Evolutionary conservation across 2,113 vertebrate species (phyloP), one percentile per base, ranked within the genome.

Genomic region (Nothoprocta perdicaria): DNA sequence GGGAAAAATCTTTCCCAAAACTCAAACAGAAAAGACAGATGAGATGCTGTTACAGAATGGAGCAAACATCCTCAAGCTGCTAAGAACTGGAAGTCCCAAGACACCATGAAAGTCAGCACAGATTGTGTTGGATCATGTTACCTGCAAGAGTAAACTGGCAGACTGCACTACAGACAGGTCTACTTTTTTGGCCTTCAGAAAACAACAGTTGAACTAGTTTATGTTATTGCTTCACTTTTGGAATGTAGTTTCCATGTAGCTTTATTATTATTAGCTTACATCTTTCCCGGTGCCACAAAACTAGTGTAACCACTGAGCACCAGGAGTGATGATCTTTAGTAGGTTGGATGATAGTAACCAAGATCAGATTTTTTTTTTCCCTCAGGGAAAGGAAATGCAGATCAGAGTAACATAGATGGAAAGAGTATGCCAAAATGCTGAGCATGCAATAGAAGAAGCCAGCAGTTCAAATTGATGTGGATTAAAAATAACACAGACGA

Each of bases 401-500:
- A 87, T 74, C 31, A 76, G 85, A 89, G 79, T 83, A 95, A 88
- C 24, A 77, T 41, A 43, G 55, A 89, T 4, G 87, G 84, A 87
- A 93, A 50, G 55, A 85, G 27, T 57, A 87, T n/a, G 60, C 65
- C 89, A 93, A 89, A 80, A 76, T 61, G 31, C 0, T 65, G 50
- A 80, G 53, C 12, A 69, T 46, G 82, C 72, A 92, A 91, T 69
- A 87, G 87, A 82, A 82, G 50, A 13, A 82, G 16, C 24, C 89
- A 79, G 48, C 68, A 89, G 85, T 92, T 85, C 63, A 85, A 84
- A 69, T 6, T 77, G 67, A 71, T 0, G 0, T 17, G 31, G 31
- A 89, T 62, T 85, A 89, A 87, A 93, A 92, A 71, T 67, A 92
- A 87, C 14, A 53, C 38, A 66, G 26, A 66, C 15, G 75, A 91